phyloP scores from a whole-genome alignment of 2,888 invertebrate genomes.

The Acanthosoma haemorrhoidale region DNA sequence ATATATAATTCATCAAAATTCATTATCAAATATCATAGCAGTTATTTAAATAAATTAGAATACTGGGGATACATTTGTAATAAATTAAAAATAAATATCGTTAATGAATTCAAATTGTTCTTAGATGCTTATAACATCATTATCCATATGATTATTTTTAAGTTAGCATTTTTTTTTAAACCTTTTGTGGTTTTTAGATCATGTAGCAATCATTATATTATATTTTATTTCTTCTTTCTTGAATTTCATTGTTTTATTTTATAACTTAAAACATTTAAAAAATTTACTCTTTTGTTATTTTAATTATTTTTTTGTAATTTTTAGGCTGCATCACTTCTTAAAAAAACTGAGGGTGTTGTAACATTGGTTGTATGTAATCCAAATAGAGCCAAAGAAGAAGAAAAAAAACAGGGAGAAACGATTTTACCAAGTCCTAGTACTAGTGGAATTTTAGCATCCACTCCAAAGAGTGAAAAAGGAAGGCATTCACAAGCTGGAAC shows the following conservation, averaged over 20 bases:
- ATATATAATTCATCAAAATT: too few species aligned
- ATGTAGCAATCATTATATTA: neutral
- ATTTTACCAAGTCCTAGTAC: constrained; percentile 10
- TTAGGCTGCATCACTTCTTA: constrained; percentile 76
- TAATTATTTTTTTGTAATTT: constrained; percentile 35
- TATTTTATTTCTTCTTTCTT: neutral
- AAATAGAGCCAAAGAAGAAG: constrained; percentile 62
- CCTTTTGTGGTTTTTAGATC: neutral
- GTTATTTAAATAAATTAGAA: too few species aligned
- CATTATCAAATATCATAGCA: neutral
- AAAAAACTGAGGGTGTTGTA: constrained; percentile 81
- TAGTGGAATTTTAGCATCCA: constrained; percentile 30
- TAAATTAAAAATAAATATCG: too few species aligned
- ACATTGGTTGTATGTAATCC: constrained; percentile 78
- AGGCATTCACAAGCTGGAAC: constrained; percentile 46
- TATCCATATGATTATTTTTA: neutral
- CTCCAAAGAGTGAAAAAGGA: constrained; percentile 40
- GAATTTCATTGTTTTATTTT: neutral
- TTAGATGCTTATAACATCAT: neutral
- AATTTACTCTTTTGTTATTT: too few species aligned
- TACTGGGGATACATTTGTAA: too few species aligned
- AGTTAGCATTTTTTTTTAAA: neutral
- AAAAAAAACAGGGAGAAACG: constrained; percentile 45
- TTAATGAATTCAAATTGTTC: neutral
- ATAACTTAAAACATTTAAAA: too few species aligned